Percentiles rank a stretch among this genome's conserved stretches.
These are phyloP conservation scores for Parnassius orleans DNA, from an alignment of 2,888 invertebrate genomes.

Conservation along the genomic window DNA sequence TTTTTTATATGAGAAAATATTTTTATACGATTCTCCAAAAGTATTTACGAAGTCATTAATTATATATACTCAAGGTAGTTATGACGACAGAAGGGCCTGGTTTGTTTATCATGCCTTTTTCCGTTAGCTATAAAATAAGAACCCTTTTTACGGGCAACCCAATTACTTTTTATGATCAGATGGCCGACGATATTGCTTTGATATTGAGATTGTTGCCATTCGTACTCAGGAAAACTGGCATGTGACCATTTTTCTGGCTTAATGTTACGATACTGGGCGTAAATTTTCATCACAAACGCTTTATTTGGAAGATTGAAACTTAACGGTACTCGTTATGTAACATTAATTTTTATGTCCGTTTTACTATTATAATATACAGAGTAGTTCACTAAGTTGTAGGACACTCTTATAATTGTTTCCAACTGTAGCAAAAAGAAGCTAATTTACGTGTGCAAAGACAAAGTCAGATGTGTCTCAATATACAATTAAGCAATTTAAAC, in stretches of 20 bases:
- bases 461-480: too few relatives aligned
- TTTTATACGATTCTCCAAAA: neutral
- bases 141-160: slow-evolving; percentile 75
- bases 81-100: slow-evolving; percentile 51
- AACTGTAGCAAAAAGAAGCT: too few relatives aligned
- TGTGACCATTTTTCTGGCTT: slow-evolving; percentile 39
- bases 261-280: slow-evolving; percentile 32
- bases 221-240: slow-evolving; percentile 45
- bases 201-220: slow-evolving; percentile 64
- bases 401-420: too few relatives aligned
- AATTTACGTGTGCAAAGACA: too few relatives aligned
- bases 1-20: neutral
- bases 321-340: slow-evolving; percentile 8
- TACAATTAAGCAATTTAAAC: too few relatives aligned
- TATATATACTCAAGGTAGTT: slow-evolving; percentile 34
- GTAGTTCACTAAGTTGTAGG: too few relatives aligned
- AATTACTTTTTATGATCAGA: slow-evolving; percentile 78
- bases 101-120: slow-evolving; percentile 75
- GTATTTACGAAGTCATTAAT: slow-evolving; percentile 5
- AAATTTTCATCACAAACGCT: slow-evolving; percentile 42
- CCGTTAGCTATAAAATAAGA: slow-evolving; percentile 71
- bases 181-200: slow-evolving; percentile 64
- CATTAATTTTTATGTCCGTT: too few relatives aligned
- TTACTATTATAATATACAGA: too few relatives aligned
- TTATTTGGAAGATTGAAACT: slow-evolving; percentile 39